phyloP scores from a whole-genome alignment of 2,113 vertebrate genomes.

The Aspidoscelis tigris region DNA sequence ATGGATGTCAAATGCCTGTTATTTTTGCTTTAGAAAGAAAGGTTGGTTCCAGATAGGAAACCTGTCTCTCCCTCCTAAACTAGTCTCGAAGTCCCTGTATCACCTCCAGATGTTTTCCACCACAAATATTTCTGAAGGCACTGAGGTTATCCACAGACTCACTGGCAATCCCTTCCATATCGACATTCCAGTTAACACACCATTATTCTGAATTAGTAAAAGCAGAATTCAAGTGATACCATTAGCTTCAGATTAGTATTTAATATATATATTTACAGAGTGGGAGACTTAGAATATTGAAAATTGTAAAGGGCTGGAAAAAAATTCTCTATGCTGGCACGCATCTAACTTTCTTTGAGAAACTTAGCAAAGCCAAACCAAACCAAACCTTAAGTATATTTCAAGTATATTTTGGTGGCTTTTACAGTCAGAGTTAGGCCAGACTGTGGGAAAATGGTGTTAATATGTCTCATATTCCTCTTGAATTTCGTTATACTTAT shows the following conservation, averaged over 20 bases:
- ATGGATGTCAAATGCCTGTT: no score
- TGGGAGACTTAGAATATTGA: background rate
- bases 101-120: no score
- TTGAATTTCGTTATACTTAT: conserved; percentile 10
- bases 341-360: background rate
- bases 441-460: background rate
- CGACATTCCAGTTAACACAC: conserved; percentile 15
- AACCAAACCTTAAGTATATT: conserved; percentile 15
- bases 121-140: no score
- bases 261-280: background rate
- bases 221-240: background rate
- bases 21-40: no score
- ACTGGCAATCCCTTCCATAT: background rate
- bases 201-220: background rate
- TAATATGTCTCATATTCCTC: background rate
- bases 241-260: conserved; percentile 5
- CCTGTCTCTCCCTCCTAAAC: no score
- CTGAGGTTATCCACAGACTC: no score
- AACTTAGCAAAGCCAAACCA: background rate
- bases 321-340: background rate
- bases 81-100: no score
- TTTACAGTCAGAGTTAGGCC: conserved; percentile 4
- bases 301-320: background rate
- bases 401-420: conserved; percentile 6
- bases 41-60: no score